phyloP scores from a whole-genome alignment of 2,888 invertebrate genomes.

The Trissolcus brochymenae region DNA sequence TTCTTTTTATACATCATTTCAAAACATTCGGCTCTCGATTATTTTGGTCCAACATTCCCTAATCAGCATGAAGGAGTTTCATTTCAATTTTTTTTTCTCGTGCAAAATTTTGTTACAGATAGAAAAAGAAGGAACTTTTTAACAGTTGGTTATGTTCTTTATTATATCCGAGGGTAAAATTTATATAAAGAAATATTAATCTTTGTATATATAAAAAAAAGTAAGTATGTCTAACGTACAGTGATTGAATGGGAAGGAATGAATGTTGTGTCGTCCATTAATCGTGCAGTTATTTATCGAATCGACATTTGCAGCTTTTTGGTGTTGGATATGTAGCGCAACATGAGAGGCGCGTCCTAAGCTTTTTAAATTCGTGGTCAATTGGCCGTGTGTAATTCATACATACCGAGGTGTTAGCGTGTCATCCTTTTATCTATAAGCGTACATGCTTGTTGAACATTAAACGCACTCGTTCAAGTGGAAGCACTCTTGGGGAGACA shows the following conservation, averaged over 20 bases:
- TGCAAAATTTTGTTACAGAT: no score
- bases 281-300: conserved; percentile 43
- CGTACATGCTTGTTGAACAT: conserved; percentile 60
- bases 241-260: no score
- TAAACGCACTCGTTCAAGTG: conserved; percentile 67
- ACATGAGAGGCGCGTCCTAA: conserved; percentile 72
- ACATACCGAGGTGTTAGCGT: conserved; percentile 64
- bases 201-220: conserved; percentile 22
- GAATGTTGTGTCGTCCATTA: conserved; percentile 20
- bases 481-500: conserved; percentile 71
- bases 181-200: background rate
- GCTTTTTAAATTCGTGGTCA: conserved; percentile 73
- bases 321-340: conserved; percentile 64
- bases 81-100: background rate
- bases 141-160: no score
- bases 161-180: no score
- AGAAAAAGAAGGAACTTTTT: no score
- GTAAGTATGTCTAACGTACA: conserved; percentile 11
- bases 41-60: conserved; percentile 3
- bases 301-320: conserved; percentile 42
- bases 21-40: background rate
- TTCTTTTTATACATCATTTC: conserved; percentile 20
- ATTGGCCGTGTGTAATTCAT: conserved; percentile 75
- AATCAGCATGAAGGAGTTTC: conserved; percentile 1
- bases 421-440: conserved; percentile 63